Conservation (phyloP, 2,113 vertebrate species). For the Mastomys coucha region DNA sequence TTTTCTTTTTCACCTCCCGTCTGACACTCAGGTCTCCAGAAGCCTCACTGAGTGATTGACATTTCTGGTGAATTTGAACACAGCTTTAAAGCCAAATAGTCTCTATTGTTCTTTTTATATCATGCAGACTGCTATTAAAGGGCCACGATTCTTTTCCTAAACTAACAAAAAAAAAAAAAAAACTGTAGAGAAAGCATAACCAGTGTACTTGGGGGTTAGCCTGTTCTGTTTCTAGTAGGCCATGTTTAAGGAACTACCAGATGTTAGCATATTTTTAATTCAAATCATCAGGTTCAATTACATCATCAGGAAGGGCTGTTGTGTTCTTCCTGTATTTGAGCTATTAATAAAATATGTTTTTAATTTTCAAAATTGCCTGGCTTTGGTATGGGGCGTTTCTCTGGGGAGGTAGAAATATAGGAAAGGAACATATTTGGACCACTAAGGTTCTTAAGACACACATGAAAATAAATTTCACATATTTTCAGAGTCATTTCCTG, state of each 20-base stretch:
- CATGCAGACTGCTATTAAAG: background rate
- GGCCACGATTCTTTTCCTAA: background rate
- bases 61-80: background rate
- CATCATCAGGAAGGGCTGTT: conserved; percentile 81
- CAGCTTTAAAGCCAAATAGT: background rate
- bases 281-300: conserved; percentile 82
- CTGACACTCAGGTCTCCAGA: background rate
- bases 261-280: conserved; percentile 86
- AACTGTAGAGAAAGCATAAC: background rate
- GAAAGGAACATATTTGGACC: conserved; percentile 65
- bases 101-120: background rate
- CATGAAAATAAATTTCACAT: conserved; percentile 69
- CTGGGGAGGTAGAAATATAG: conserved; percentile 67
- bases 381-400: conserved; percentile 74
- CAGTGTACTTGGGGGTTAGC: conserved; percentile 38
- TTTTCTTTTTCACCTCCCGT: conserved; percentile 36
- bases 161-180: background rate
- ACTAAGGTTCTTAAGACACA: conserved; percentile 68
- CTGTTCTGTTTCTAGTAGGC: conserved; percentile 61
- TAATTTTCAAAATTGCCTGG: conserved; percentile 80
- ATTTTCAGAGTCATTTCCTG: conserved; percentile 61
- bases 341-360: conserved; percentile 83
- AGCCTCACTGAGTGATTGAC: background rate
- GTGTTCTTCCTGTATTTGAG: conserved; percentile 84
- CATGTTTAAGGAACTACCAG: conserved; percentile 80